Percentiles rank a stretch among this genome's conserved stretches.
Evolutionary conservation across 2,113 vertebrate genomes (phyloP).

Genomic region (Nyctereutes procyonoides): DNA sequence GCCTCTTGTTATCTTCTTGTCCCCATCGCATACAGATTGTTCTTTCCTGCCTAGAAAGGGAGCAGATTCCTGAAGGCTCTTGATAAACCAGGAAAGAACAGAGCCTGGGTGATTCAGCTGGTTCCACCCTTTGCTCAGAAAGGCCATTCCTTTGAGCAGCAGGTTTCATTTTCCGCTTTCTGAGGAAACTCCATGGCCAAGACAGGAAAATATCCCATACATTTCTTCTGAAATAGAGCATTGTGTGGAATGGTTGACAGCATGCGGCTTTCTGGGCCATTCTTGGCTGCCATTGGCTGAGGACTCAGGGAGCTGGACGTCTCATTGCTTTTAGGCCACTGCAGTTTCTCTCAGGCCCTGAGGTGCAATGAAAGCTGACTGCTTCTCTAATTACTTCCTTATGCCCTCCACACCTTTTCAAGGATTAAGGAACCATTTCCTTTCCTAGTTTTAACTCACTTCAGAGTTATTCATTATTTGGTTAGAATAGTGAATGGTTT

Average conservation of each 20-base stretch:
- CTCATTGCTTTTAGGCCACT: neutral
- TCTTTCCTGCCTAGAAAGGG: neutral
- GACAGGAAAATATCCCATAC: neutral
- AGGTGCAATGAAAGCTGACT: neutral
- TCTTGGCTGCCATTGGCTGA: neutral
- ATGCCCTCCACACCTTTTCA: neutral
- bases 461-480: neutral
- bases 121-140: neutral
- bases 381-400: constrained; percentile 56
- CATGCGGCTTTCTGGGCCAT: too few relatives aligned
- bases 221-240: neutral
- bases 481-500: neutral
- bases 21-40: neutral
- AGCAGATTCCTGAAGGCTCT: neutral
- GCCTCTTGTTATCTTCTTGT: neutral
- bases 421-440: constrained; percentile 49
- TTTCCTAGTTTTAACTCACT: neutral
- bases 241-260: neutral
- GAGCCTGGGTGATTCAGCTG: neutral
- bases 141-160: neutral
- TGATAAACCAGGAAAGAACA: neutral
- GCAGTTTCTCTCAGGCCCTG: neutral
- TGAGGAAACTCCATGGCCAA: neutral
- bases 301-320: neutral
- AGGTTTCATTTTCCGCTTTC: constrained; percentile 40